phyloP scores from a whole-genome alignment of 2,113 vertebrate species.

The Galbula dea region DNA sequence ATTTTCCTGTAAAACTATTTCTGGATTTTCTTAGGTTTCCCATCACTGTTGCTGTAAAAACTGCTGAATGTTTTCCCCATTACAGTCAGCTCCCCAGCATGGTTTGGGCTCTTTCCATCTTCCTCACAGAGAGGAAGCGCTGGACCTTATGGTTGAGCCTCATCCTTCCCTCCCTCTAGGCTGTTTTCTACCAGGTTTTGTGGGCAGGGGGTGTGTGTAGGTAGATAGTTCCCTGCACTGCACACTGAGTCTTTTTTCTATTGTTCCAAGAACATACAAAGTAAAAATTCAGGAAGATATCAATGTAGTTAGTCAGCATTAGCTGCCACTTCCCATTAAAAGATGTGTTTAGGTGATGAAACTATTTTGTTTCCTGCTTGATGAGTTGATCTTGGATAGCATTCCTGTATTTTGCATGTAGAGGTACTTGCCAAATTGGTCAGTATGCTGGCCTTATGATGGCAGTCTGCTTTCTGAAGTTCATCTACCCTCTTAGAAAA shows the following conservation, averaged over 20 bases:
- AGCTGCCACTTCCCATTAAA: background rate
- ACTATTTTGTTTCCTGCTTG: background rate
- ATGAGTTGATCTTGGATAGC: background rate
- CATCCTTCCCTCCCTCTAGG: background rate
- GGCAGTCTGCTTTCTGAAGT: background rate
- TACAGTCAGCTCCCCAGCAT: background rate
- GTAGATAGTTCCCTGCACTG: background rate
- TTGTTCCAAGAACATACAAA: background rate
- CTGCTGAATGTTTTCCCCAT: background rate
- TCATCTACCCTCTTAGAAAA: background rate
- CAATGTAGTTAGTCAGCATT: background rate
- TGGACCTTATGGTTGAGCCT: background rate
- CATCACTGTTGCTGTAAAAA: background rate
- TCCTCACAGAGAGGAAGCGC: fast-evolving
- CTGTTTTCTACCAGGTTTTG: background rate
- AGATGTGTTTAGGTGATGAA: background rate
- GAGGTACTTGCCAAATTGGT: background rate
- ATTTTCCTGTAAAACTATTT: background rate
- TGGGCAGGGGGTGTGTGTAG: background rate
- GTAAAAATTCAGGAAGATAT: background rate
- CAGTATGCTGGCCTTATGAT: background rate
- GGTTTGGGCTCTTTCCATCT: background rate
- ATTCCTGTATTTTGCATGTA: background rate
- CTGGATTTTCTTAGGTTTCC: background rate
- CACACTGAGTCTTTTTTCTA: background rate